Base-by-base conservation (phyloP, 2,113 vertebrate genomes). In the Cottus gobio region DNA sequence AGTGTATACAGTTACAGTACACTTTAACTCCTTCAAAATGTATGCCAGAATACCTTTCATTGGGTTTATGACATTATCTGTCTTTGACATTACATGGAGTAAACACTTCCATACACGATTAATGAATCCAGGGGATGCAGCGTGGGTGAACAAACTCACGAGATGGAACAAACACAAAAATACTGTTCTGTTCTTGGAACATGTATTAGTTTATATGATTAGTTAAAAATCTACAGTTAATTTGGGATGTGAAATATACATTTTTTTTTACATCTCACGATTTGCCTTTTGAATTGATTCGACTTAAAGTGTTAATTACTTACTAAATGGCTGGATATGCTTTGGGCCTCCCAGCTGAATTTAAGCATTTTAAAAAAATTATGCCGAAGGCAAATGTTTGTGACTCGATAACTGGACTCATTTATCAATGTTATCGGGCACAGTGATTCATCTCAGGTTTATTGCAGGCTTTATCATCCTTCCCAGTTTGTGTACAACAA, bases 371-470 rank as follows among this genome's bases (percentile, higher is more conserved):
- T 24, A 42, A 24, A 28, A 58, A 66, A 70, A 62, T 31, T 20
- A 34, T 61, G 15, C 34, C 37, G n/a, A 81, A 73, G 72, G 50
- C 57, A 73, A 76, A 79, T 65, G 69, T 79, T 77, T 62, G 42
- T 71, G 60, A 62, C 20, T 71, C 52, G 48, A 72, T 68, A 58
- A 72, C 57, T 34, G 4, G 76, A 79, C 74, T 75, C 42, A 80
- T 87, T 82, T 42, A 76, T 91, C 62, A 42, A 10, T 85, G 81
- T 60, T 65, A 70, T 67, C 54, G 34, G 26, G 26, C 48, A 28
- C 20, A 26, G 44, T 7, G 44, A 77, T 76, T 84, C 42, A 64
- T 75, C 34, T 62, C n/a, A 64, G 82, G 67, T 84, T 52, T 60
- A 69, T 79, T 22, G 16, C 64, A 46, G 52, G 62, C 54, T 36